Conservation (phyloP, 2,797 vertebrate genomes). For the Percopsis omiscomaycus region DNA sequence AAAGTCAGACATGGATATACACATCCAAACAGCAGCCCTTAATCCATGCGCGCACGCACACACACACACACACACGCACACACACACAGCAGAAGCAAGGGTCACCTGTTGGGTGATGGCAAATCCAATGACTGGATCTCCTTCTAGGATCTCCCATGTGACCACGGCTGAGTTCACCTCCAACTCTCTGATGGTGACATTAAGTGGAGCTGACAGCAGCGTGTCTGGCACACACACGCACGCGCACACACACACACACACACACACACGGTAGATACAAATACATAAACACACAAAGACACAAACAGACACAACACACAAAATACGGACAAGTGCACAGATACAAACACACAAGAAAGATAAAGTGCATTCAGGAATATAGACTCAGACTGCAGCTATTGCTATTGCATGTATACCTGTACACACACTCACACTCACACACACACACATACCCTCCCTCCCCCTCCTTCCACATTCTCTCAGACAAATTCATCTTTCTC, state of each 20-base stretch:
- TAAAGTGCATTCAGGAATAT: no score
- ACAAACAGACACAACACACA: conserved; percentile 32
- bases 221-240: conserved; percentile 77
- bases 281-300: conserved; percentile 9
- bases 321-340: not conserved
- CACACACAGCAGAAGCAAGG: not conserved
- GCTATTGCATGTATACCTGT: no score
- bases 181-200: conserved; percentile 92
- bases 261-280: conserved; percentile 1
- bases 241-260: conserved; percentile 22
- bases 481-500: no score
- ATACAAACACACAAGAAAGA: no score
- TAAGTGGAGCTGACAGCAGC: conserved; percentile 90
- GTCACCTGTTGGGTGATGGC: conserved; percentile 95
- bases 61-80: conserved; percentile 23
- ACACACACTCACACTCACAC: no score
- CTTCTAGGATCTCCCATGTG: conserved; percentile 94
- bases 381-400: no score
- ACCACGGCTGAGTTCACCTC: conserved; percentile 93
- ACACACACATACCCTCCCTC: no score
- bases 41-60: conserved; percentile 17
- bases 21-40: conserved; percentile 13
- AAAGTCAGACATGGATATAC: conserved; percentile 23
- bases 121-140: conserved; percentile 94
- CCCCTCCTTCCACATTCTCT: no score